Base-by-base conservation (phyloP, 2,888 invertebrate genomes). In the Drosophila anceps region DNA sequence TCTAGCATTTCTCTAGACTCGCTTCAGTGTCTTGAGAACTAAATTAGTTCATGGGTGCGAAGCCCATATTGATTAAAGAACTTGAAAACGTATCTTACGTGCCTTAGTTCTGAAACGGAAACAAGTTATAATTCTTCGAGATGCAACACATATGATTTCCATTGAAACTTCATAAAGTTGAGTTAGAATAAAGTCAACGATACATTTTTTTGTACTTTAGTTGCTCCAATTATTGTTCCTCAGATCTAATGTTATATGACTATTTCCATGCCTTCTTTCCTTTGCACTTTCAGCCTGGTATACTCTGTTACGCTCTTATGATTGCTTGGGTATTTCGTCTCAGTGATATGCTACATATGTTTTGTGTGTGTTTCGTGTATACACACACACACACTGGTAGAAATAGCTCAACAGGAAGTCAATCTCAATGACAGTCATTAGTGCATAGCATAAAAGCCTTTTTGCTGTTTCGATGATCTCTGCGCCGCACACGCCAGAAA, bases 381-480 rank as follows among this genome's bases (percentile, higher is more conserved):
- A 29, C 54, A 13, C 58, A 13, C 20, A 39, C 29, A 29, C 54
- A 13, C 58, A 13, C 31, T 37, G 39, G 18, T 12, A 13, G 27
- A 39, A 50, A 10, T 54, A 58, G 50, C 59, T 46, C 62, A 63
- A 65, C 69, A 76, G 79, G 79, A 79, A 79, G 79, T 73, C 68
- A 76, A 79, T 76, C 69, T 65, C 69, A 67, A 79, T 79, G 79
- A 72, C 69, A 72, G 79, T 70, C 79, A 79, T 79, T 79, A 76
- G 77, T 57, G 55, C 55, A 55, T 33, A 13, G 61, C 63, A 64
- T 60, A 66, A 63, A 70, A 65, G 67, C 29, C 71, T 72, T 72
- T 63, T 51, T 51, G 24, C 15, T 37, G 33, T 44, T 12, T 18
- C 54, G 20, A 24, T 13, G 50, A 50, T 33, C 50, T 50, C 31